Evolutionary conservation across 2,113 vertebrate species (phyloP).

Genomic region (mouse (Mus musculus)): GRCm39 chr11:26073501-26074000

Average conservation of each 20-base stretch:
- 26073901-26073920: conserved; percentile 12
- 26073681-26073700: conserved; percentile 55
- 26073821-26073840: conserved; percentile 38
- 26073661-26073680: conserved; percentile 63
- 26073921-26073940: conserved; percentile 18
- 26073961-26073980: not conserved
- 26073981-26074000: not conserved
- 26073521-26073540: not conserved
- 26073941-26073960: conserved; percentile 29
- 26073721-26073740: conserved; percentile 53
- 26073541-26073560: not conserved
- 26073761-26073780: conserved; percentile 54
- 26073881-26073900: conserved; percentile 16
- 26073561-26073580: not conserved
- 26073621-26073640: not conserved
- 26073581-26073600: not conserved
- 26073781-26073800: conserved; percentile 65
- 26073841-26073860: conserved; percentile 27
- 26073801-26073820: conserved; percentile 58
- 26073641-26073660: not conserved
- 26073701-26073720: conserved; percentile 51
- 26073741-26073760: conserved; percentile 60
- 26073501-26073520: conserved; percentile 31
- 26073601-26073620: not conserved
- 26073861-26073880: conserved; percentile 41